Base-by-base conservation (phyloP, 2,888 invertebrate species). In the Leptinotarsa rubiginosa region DNA sequence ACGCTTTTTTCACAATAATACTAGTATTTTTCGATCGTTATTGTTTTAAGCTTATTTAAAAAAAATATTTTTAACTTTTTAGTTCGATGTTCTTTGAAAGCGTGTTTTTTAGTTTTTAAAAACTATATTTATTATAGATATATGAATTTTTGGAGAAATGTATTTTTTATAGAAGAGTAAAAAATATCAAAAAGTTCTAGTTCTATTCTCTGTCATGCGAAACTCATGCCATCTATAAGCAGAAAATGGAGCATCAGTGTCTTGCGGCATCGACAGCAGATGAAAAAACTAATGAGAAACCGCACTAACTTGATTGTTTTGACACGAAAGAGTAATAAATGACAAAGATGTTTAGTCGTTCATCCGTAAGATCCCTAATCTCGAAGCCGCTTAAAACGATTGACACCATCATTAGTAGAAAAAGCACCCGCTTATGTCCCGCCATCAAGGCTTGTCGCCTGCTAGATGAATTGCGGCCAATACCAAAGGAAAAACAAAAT, bases 341-440 rank as follows among this genome's bases (percentile, higher is more conserved):
- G 73, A 73, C 73, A 65, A 71, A 70, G 76, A 75, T 73, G 72
- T 76, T 73, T 68, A 70, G 74, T 75, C 73, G 76, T 76, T 73
- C 76, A 72, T 70, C 69, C 76, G 73, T 75, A 73, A 75, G 75
- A 76, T 76, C 74, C 78, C 78, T 83, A 83, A 82, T 81, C 81
- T 79, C 78, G 69, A 75, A 73, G 76, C 74, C 79, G 77, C 80
- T 78, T 79, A 80, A 79, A 79, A 69, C 79, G 84, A 83, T 83
- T 84, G 83, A 84, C 83, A 82, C 81, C 78, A 80, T 83, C 82
- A 82, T 85, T 85, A 84, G 80, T 79, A 78, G 83, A 84, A 84
- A 84, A 84, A 83, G 79, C 80, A 77, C 84, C 84, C 84, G 82
- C 83, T 84, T 83, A 81, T 78, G 78, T 79, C 78, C 75, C 76